Evolutionary conservation across 35 echinoderm and acorn worm genomes (phyloP).

Genomic region (Nesometra sesokonis): DNA sequence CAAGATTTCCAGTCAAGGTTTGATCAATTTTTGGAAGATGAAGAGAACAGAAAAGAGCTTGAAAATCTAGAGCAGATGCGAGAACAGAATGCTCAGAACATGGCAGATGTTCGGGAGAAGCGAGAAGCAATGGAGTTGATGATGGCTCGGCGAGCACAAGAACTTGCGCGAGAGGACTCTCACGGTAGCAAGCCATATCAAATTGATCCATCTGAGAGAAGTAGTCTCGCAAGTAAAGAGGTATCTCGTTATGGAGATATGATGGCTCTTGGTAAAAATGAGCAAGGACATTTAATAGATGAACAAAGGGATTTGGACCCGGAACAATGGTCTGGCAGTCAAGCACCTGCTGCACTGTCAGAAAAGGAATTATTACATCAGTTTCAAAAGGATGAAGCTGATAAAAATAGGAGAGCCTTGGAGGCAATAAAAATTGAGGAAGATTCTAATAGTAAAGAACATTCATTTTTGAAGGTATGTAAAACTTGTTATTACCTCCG

Average conservation of each 20-base stretch:
- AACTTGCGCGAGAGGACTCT: slow-evolving; percentile 4
- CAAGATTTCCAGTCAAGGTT: background rate
- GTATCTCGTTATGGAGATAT: background rate
- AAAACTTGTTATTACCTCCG: too few species aligned
- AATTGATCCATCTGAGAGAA: background rate
- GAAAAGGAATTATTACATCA: background rate
- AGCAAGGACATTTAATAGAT: background rate
- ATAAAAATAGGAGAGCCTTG: background rate
- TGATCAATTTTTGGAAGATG: slow-evolving; percentile 7
- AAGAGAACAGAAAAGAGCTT: slow-evolving; percentile 12
- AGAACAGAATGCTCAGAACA: slow-evolving; percentile 26
- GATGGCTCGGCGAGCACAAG: background rate
- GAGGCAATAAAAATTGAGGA: background rate
- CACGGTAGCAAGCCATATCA: slow-evolving; percentile 3
- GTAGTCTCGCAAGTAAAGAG: background rate
- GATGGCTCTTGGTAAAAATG: background rate
- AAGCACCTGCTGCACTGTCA: background rate
- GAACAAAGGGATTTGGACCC: background rate
- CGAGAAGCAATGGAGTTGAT: background rate
- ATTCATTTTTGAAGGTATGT: background rate
- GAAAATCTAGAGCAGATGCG: slow-evolving; percentile 12
- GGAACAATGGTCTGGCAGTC: background rate
- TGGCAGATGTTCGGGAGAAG: background rate
- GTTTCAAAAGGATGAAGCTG: background rate
- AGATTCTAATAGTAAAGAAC: background rate